A percentile compares a stretch with the other conserved stretches of the same genome.
phyloP scores from a whole-genome alignment of 2,113 vertebrate species.

The Cricetomys ansorgei region DNA sequence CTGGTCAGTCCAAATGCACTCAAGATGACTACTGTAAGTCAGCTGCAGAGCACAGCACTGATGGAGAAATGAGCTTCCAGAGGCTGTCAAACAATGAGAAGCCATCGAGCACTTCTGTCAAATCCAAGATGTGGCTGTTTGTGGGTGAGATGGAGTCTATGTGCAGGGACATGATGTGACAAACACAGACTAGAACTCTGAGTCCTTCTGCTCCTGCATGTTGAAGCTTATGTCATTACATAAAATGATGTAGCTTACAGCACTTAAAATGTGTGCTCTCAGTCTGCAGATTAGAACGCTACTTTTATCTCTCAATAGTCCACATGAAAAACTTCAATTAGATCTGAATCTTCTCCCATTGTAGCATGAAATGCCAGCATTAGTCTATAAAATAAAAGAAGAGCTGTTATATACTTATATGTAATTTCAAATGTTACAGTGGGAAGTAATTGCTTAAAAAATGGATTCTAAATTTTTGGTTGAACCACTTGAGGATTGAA shows the following conservation, averaged over 20 bases:
- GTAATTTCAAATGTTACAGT: constrained; percentile 41
- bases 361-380: constrained; percentile 63
- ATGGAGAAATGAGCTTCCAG: background rate
- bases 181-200: background rate
- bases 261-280: background rate
- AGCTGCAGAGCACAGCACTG: background rate
- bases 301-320: constrained; percentile 49
- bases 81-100: background rate
- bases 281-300: background rate
- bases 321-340: constrained; percentile 21
- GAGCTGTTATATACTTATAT: background rate
- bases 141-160: accelerated
- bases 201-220: background rate
- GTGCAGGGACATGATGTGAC: background rate
- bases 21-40: background rate
- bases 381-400: constrained; percentile 7
- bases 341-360: constrained; percentile 46
- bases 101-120: background rate
- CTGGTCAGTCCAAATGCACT: background rate
- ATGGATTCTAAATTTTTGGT: background rate
- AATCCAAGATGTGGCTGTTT: background rate
- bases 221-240: background rate
- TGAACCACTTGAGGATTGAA: constrained; percentile 31
- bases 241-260: background rate
- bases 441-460: constrained; percentile 23